Conservation (phyloP, 2,888 invertebrate species). For the Syrphus vitripennis region DNA sequence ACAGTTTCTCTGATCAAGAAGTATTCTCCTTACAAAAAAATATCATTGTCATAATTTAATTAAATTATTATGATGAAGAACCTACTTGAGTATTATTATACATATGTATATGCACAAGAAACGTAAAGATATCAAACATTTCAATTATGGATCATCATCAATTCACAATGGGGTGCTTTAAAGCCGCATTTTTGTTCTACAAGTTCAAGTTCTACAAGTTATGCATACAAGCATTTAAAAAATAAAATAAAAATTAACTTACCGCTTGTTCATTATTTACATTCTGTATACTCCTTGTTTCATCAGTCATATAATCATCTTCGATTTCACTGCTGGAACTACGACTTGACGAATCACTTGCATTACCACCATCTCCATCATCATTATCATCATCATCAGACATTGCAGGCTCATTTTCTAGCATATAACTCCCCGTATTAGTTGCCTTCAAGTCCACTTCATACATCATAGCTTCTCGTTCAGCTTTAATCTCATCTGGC, state of each 20-base stretch:
- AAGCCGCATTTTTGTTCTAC: background rate
- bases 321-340: slow-evolving; percentile 37
- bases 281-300: slow-evolving; percentile 25
- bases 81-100: background rate
- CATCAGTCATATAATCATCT: slow-evolving; percentile 57
- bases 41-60: background rate
- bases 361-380: slow-evolving; percentile 37
- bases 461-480: slow-evolving; percentile 65
- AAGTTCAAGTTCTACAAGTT: background rate
- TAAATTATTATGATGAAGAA: background rate
- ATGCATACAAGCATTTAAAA: background rate
- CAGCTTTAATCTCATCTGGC: slow-evolving; percentile 58
- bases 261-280: slow-evolving; percentile 40
- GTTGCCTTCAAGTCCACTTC: slow-evolving; percentile 46
- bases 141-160: background rate
- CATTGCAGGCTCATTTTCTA: slow-evolving; percentile 53
- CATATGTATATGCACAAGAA: no score
- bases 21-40: no score
- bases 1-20: background rate
- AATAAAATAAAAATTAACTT: slow-evolving; percentile 1
- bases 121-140: background rate
- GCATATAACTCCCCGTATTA: slow-evolving; percentile 26
- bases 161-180: background rate
- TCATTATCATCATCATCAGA: slow-evolving; percentile 36
- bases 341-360: slow-evolving; percentile 44